A percentile compares a stretch with the other conserved stretches of the same genome.
Evolutionary conservation across 1,140 invertebrate species (phyloP).

Genomic region (Periplaneta americana): DNA sequence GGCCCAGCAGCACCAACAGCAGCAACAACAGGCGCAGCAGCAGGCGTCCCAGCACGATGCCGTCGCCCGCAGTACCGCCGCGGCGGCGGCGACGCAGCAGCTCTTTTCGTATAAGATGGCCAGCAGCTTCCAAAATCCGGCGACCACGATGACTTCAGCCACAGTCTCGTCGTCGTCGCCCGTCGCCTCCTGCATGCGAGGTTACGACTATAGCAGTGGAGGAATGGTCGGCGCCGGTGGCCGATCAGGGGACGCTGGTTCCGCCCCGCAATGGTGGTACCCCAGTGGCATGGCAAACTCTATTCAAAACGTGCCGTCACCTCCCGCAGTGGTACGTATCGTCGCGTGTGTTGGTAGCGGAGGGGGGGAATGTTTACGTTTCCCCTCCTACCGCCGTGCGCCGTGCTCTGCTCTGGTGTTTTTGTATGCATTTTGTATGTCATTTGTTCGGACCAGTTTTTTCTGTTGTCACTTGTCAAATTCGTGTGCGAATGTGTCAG

Average conservation of each 20-base stretch:
- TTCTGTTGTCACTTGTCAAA: neutral
- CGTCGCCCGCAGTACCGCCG: constrained; percentile 48
- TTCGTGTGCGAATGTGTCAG: neutral
- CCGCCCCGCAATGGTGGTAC: constrained; percentile 56
- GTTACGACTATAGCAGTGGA: constrained; percentile 43
- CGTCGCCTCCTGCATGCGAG: constrained; percentile 37
- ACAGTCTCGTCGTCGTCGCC: constrained; percentile 11
- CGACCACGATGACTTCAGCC: neutral
- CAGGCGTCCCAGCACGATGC: constrained; percentile 41
- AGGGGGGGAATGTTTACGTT: constrained; percentile 3
- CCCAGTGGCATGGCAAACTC: constrained; percentile 9
- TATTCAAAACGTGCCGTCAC: constrained; percentile 8
- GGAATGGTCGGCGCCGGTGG: constrained; percentile 28
- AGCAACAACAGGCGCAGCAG: constrained; percentile 37
- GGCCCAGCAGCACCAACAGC: constrained; percentile 45
- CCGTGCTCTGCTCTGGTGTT: neutral
- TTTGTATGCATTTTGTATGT: neutral
- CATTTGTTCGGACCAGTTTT: neutral
- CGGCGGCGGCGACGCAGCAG: constrained; percentile 59
- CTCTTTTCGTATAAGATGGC: constrained; percentile 76
- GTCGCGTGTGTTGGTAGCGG: neutral
- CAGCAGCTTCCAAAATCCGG: constrained; percentile 36
- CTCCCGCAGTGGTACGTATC: constrained; percentile 6
- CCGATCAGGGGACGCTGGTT: constrained; percentile 34
- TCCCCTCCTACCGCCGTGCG: neutral